Percentiles rank a stretch among this genome's conserved stretches.
phyloP scores from a whole-genome alignment of 2,888 invertebrate species.

The Mesorhabditis spiculigera region DNA sequence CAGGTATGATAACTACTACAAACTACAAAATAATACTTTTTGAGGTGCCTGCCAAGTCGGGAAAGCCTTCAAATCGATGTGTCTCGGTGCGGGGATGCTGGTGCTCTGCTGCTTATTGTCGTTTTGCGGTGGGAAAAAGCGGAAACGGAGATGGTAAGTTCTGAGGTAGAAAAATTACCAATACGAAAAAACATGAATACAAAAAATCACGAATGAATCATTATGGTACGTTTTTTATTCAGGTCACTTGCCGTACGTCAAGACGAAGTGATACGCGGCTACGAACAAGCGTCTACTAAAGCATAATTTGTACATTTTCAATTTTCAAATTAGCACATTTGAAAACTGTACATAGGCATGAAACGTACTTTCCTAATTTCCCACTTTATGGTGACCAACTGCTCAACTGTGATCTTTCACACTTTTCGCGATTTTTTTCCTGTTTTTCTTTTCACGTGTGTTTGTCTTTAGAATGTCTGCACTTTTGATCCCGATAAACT shows the following conservation, averaged over 20 bases:
- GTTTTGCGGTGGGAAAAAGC: conserved; percentile 21
- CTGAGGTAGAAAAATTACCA: background rate
- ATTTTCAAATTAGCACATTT: too few relatives aligned
- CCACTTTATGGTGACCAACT: too few relatives aligned
- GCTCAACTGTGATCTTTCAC: too few relatives aligned
- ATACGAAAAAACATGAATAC: background rate
- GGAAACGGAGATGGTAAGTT: background rate
- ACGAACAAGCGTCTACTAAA: conserved; percentile 1
- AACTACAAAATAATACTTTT: too few relatives aligned
- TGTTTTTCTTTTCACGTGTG: too few relatives aligned
- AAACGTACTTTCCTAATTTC: too few relatives aligned
- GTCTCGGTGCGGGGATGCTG: conserved; percentile 27
- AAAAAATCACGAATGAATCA: too few relatives aligned
- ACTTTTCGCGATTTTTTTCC: too few relatives aligned
- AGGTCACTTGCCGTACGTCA: background rate
- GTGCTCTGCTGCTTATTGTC: conserved; percentile 32
- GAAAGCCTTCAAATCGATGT: conserved; percentile 30
- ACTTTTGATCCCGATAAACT: too few relatives aligned
- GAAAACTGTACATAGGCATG: too few relatives aligned
- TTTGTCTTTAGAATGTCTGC: too few relatives aligned
- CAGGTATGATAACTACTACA: conserved; percentile 56
- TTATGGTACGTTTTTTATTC: too few relatives aligned
- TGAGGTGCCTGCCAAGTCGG: conserved; percentile 36
- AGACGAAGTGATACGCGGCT: conserved; percentile 3
- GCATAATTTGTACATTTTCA: background rate